These are phyloP conservation scores for Phymatocera aterrima DNA, from an alignment of 2,888 invertebrate genomes.

Conservation along the genomic window DNA sequence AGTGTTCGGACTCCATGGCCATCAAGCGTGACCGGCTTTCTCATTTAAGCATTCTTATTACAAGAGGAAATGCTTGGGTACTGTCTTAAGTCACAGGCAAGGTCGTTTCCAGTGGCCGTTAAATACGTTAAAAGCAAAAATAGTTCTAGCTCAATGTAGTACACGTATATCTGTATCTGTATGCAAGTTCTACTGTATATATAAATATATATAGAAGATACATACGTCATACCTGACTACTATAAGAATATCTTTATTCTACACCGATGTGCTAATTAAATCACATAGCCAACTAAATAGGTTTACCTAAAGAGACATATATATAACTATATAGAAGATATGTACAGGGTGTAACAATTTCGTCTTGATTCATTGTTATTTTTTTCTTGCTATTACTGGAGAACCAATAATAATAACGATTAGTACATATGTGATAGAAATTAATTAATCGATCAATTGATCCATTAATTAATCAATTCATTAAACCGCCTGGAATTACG, in stretches of 20 bases:
- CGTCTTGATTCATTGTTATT: too few relatives aligned
- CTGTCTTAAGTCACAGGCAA: conserved; percentile 66
- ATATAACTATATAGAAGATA: conserved; percentile 2
- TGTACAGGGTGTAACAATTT: conserved; percentile 26
- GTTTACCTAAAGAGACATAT: conserved; percentile 9
- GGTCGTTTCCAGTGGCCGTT: conserved; percentile 65
- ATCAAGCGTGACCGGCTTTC: conserved; percentile 74
- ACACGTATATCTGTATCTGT: conserved; percentile 10
- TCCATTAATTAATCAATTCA: not conserved
- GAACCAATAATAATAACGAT: not conserved
- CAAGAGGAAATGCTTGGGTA: conserved; percentile 65
- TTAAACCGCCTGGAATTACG: not conserved
- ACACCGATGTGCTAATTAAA: conserved; percentile 33
- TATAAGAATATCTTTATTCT: conserved; percentile 30
- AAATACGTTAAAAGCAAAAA: conserved; percentile 44
- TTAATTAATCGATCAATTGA: conserved; percentile 16
- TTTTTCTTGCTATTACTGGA: too few relatives aligned
- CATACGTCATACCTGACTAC: not conserved
- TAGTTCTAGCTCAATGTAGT: conserved; percentile 35
- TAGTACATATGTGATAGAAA: too few relatives aligned
- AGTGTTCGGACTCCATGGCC: conserved; percentile 73
- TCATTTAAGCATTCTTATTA: conserved; percentile 70
- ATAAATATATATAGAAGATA: too few relatives aligned
- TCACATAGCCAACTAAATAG: conserved; percentile 38
- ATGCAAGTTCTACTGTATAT: not conserved